Conservation (phyloP, 2,888 invertebrate genomes). For the Bellardia pandia region DNA sequence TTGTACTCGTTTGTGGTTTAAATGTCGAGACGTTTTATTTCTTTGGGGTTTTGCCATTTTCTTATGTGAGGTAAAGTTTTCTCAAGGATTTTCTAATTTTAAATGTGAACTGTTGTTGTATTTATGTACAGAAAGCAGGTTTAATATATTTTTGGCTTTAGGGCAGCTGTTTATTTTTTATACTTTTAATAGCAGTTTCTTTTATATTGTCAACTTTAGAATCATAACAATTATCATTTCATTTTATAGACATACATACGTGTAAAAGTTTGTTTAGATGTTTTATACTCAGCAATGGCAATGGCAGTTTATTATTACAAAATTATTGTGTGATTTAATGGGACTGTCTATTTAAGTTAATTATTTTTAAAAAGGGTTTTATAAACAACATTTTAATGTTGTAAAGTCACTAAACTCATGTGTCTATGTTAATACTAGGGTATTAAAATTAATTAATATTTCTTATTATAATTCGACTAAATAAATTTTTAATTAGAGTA, state of each 20-base stretch:
- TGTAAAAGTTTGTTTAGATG: conserved; percentile 13
- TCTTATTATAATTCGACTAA: no score
- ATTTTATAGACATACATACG: conserved; percentile 53
- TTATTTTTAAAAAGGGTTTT: not conserved
- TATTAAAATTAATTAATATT: no score
- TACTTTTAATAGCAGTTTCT: conserved; percentile 41
- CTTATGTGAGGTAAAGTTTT: conserved; percentile 14
- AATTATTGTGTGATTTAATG: conserved; percentile 39
- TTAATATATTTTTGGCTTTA: conserved; percentile 55
- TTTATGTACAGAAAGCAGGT: conserved; percentile 14
- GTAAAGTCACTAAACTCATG: no score
- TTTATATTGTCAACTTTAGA: conserved; percentile 46
- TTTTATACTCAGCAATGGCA: not conserved
- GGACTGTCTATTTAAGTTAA: not conserved
- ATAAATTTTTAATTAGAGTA: no score
- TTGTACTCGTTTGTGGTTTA: conserved; percentile 47
- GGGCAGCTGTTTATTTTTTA: conserved; percentile 42
- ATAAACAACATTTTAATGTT: not conserved
- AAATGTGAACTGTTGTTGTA: not conserved
- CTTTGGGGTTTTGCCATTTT: conserved; percentile 31
- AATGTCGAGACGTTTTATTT: conserved; percentile 68
- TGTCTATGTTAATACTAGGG: no score
- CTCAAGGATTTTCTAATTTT: conserved; percentile 47
- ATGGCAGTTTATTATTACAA: conserved; percentile 43
- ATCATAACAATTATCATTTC: conserved; percentile 73